Evolutionary conservation across 2,888 invertebrate genomes (phyloP), one percentile per base, ranked within the genome.

Genomic region (Chymomyza fuscimana): DNA sequence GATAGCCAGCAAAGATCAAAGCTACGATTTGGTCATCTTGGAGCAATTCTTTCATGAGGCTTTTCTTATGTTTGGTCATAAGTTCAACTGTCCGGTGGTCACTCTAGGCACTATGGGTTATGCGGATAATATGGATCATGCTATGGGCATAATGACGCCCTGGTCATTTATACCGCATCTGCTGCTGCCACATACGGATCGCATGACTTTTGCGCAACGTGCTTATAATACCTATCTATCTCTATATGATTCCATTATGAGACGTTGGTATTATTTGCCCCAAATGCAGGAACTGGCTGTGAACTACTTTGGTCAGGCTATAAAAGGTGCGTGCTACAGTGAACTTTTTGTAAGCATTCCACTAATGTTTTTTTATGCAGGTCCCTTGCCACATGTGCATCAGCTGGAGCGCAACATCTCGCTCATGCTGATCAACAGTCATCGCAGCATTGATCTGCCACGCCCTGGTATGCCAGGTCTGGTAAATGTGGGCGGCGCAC

Each of bases 341-440:
- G 1, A 32, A 32, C 19, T 7, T 19, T 54, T 22, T 19, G 5
- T 7, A 32, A 32, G 7, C 9, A 32, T 32, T 7, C 32, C 32
- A 54, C 16, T 54, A 19, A 9, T 50, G 4, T 9, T 22, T 12
- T 50, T 16, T 40, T 16, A 22, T 10, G n/a, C 29, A 90, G 91
- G 87, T 51, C 78, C 89, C 0, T 66, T 92, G 9, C 93, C 93
- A 0, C 82, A 91, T 5, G 83, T 93, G 1, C 84, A 89, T 1
- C 91, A 93, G 12, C 71, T 94, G 52, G 93, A 93, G 76, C 92
- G 90, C 12, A 92, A 92, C 62, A 91, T 93, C 7, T 93, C 93
- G 0, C 67, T 94, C 40, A 91, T 93, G 69, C 76, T 94, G 50
- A 89, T 93, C 2, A 94, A 94, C 80, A 92, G 93, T 10, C 94